Evolutionary conservation across 1,140 invertebrate genomes (phyloP), one percentile per base, ranked within the genome.

Genomic region (Brachionus paranguensis): DNA sequence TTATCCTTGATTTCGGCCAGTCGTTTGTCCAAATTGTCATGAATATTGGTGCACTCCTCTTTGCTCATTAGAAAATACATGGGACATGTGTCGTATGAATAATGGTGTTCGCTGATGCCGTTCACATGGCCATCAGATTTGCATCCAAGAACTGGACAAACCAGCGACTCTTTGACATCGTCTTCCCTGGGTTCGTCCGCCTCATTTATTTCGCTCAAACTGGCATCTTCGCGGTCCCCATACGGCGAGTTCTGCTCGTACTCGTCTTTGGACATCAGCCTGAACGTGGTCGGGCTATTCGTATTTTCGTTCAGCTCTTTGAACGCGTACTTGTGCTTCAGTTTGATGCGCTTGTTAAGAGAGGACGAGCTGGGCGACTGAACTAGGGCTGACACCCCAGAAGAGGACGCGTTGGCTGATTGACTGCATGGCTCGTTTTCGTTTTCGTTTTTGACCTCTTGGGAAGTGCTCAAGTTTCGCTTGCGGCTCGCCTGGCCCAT

Each of bases 1-100:
- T 99, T 99, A 88, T 99, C 98, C 60, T 97, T 91, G 0, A 81
- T 41, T 10, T 60, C 43, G 33, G n/a, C 27, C 3, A 68, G 27
- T 27, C 47, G 17, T 27, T 47, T 17, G 11, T 84, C 81, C 14
- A 45, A 53, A 14, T 37, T 11, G 3, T 27, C 4, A 3, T 41
- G 17, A 20, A 37, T 20, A 27, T 84, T 50, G 6, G 17, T 10
- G n/a, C 64, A 70, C 43, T 84, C 60, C 3, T 70, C 65, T 72
- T 70, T 50, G 47, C 43, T 70, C 60, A 84, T 68, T 2, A 33
- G 27, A 84, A 84, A 72, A 24, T 84, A 72, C 0, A 70, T 33
- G 10, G 81, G 81, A 72, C 81, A 84, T 2, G 81, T 84, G 43
- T 84, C 64, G 33, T 43, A 84, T 17, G 65, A 70, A 70, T 53